Conservation (phyloP, 2,113 vertebrate species). For the Serinus canaria region DNA sequence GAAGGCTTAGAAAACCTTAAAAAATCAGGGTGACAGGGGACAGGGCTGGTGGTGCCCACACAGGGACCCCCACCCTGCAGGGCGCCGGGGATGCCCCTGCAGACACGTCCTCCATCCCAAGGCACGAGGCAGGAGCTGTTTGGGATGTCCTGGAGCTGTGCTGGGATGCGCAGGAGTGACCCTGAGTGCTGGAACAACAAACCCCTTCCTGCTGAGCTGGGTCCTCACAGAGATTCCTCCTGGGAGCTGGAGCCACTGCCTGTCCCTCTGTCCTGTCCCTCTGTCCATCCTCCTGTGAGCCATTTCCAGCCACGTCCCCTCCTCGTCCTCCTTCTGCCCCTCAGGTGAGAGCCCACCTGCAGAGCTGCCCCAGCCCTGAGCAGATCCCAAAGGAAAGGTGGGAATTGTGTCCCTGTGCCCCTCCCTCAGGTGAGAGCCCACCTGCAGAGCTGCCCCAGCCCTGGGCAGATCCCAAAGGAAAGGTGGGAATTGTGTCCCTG, state of each 20-base stretch:
- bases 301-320: neutral
- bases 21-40: too few species aligned
- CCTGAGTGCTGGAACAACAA: neutral
- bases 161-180: neutral
- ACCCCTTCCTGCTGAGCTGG: neutral
- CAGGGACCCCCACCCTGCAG: neutral
- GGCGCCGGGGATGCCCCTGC: rapidly evolving
- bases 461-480: too few species aligned
- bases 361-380: neutral
- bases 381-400: too few species aligned
- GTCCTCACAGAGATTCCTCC: rapidly evolving
- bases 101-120: rapidly evolving
- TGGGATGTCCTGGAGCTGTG: rapidly evolving
- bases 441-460: too few species aligned
- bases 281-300: neutral
- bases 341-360: neutral
- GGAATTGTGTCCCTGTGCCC: too few species aligned
- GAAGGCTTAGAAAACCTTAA: too few species aligned
- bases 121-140: rapidly evolving
- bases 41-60: neutral
- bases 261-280: neutral
- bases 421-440: too few species aligned
- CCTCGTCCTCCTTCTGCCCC: neutral
- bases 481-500: too few species aligned
- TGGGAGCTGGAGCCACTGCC: rapidly evolving